Conservation (phyloP, 1,140 invertebrate species). For the Aphelinus atriplicis region DNA sequence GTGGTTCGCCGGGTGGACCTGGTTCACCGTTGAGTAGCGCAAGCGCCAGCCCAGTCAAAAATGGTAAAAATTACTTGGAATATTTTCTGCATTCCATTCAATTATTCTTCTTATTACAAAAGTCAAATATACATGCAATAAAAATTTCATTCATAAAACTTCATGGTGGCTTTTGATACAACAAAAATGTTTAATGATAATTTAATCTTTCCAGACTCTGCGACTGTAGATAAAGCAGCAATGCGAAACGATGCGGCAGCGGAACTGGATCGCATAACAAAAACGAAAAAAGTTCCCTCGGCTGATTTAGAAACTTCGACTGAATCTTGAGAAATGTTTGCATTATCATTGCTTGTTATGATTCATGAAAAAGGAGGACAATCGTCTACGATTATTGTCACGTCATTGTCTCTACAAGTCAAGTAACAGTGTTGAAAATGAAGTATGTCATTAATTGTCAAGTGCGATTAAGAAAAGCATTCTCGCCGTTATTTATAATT, state of each 20-base stretch:
- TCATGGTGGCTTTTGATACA: too few species aligned
- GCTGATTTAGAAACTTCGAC: conserved; percentile 58
- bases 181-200: too few species aligned
- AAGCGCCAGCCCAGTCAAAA: conserved; percentile 57
- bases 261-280: conserved; percentile 88
- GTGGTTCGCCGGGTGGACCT: conserved; percentile 66
- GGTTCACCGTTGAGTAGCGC: conserved; percentile 59
- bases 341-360: conserved; percentile 6
- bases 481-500: conserved; percentile 32
- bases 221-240: conserved; percentile 69
- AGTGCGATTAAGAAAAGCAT: conserved; percentile 13
- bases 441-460: conserved; percentile 30
- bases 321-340: conserved; percentile 51
- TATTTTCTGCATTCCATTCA: not conserved
- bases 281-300: conserved; percentile 73
- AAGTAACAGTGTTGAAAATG: conserved; percentile 18
- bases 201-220: conserved; percentile 58
- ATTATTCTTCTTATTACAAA: not conserved
- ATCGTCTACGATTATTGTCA: conserved; percentile 3
- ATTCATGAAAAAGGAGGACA: not conserved
- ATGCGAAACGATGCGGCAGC: conserved; percentile 90
- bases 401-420: conserved; percentile 20
- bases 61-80: conserved; percentile 44
- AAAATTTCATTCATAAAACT: too few species aligned
- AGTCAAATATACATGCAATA: too few species aligned